Evolutionary conservation across 2,113 vertebrate genomes (phyloP).

Genomic region (Dicaeum eximium): DNA sequence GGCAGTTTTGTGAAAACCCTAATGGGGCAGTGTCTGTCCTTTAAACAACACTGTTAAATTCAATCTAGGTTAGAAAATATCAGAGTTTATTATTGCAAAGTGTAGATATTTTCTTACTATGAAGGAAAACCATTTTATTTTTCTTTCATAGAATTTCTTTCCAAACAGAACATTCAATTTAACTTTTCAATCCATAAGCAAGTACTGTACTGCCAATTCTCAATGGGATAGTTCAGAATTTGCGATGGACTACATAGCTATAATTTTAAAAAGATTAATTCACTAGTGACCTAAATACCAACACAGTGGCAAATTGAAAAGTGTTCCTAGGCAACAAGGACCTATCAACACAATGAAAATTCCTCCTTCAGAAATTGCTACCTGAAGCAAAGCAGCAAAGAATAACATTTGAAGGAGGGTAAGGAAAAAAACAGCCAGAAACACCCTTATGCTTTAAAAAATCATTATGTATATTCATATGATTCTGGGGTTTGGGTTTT

Average conservation of each 20-base stretch:
- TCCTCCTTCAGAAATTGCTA: background rate
- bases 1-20: background rate
- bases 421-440: background rate
- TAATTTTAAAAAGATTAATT: constrained; percentile 68
- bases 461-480: background rate
- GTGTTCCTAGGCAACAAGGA: constrained; percentile 62
- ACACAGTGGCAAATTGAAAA: constrained; percentile 39
- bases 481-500: accelerated
- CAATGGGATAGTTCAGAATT: constrained; percentile 21
- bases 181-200: background rate
- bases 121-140: background rate
- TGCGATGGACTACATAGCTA: constrained; percentile 28
- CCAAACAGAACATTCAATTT: constrained; percentile 27
- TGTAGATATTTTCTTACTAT: background rate
- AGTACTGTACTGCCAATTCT: background rate
- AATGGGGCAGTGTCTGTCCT: background rate
- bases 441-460: background rate
- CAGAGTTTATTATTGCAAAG: background rate
- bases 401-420: background rate
- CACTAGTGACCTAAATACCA: constrained; percentile 66
- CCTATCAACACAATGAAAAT: constrained; percentile 27
- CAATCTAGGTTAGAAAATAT: background rate
- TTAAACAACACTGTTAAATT: background rate
- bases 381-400: background rate
- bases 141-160: constrained; percentile 12